These are phyloP conservation scores for Hydrotaea diabolus DNA, from an alignment of 2,888 invertebrate genomes.

Conservation along the genomic window DNA sequence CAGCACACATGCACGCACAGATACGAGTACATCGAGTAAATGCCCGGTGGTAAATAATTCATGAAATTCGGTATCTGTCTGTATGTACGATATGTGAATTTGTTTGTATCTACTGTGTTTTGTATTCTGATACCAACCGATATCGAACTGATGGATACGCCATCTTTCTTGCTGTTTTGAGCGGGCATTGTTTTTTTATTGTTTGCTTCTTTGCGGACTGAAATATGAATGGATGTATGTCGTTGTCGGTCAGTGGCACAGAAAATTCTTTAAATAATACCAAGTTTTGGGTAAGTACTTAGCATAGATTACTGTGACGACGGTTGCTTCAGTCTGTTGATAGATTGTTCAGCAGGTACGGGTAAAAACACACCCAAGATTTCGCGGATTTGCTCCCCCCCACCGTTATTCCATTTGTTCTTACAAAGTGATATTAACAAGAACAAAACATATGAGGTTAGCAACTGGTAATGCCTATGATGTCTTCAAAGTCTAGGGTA, in stretches of 20 bases:
- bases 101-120: neutral
- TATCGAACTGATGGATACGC: conserved; percentile 39
- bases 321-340: neutral
- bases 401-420: neutral
- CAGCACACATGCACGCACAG: conserved; percentile 20
- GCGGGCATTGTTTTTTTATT: conserved; percentile 24
- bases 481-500: neutral
- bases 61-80: neutral
- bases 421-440: neutral
- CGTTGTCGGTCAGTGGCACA: conserved; percentile 58
- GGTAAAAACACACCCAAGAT: conserved; percentile 26
- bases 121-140: conserved; percentile 16
- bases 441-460: neutral
- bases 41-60: neutral
- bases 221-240: neutral
- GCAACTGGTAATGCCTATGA: neutral
- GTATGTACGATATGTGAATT: neutral
- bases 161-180: conserved; percentile 15
- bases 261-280: conserved; percentile 33
- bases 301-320: conserved; percentile 9
- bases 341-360: neutral
- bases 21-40: neutral
- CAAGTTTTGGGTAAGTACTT: neutral
- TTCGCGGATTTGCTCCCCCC: neutral
- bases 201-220: neutral